Percentiles rank a stretch among this genome's conserved stretches.
Conservation (phyloP, 1,140 invertebrate species). For the Eufriesea mexicana region DNA sequence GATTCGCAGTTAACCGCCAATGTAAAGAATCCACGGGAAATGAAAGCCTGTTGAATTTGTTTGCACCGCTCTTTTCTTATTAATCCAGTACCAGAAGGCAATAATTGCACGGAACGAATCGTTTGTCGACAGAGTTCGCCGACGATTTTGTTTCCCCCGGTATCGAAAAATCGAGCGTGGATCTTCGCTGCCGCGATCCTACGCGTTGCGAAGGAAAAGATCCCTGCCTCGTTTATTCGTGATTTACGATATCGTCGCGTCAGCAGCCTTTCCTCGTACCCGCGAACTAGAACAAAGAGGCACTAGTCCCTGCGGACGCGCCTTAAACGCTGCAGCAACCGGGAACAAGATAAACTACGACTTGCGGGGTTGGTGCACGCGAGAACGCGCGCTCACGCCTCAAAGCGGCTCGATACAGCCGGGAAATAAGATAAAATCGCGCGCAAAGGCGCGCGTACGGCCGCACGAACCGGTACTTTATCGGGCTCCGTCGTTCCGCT, state of each 20-base stretch:
- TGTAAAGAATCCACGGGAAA: neutral
- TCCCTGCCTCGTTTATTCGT: neutral
- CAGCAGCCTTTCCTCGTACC: neutral
- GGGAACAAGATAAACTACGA: slow-evolving; percentile 21
- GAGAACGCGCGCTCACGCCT: neutral
- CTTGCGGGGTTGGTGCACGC: neutral
- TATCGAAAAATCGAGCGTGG: neutral
- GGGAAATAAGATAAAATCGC: slow-evolving; percentile 51
- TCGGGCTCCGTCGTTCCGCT: slow-evolving; percentile 39
- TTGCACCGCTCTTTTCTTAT: neutral
- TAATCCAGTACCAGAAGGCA: neutral
- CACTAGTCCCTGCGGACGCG: slow-evolving; percentile 1
- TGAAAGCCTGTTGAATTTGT: neutral
- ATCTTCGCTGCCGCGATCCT: neutral
- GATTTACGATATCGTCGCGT: neutral
- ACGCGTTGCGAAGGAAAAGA: neutral
- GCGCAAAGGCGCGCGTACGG: slow-evolving; percentile 6
- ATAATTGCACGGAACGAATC: too few relatives aligned
- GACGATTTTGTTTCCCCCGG: too few relatives aligned
- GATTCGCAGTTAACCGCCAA: neutral
- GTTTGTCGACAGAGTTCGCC: too few relatives aligned
- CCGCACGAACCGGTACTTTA: slow-evolving; percentile 45
- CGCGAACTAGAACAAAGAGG: slow-evolving; percentile 4
- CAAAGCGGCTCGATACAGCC: neutral
- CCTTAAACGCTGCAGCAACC: slow-evolving; percentile 16